A percentile compares a stretch with the other conserved stretches of the same genome.
These are phyloP conservation scores for Scolopax bukidnonensis DNA, from an alignment of 2,797 vertebrate genomes.

Conservation along the genomic window DNA sequence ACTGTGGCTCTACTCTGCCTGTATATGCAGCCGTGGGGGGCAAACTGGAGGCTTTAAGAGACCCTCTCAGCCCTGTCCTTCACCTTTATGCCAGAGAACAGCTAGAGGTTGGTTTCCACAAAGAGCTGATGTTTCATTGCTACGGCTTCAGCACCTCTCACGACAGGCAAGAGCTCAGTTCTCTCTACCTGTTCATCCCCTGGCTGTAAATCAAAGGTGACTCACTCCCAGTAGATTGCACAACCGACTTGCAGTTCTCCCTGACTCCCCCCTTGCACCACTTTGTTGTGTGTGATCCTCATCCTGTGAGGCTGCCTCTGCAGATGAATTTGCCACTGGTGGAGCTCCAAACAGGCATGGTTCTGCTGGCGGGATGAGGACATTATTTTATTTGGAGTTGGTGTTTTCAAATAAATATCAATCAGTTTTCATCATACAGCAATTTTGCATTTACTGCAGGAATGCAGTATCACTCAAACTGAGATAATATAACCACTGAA, in stretches of 20 bases:
- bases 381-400: background rate
- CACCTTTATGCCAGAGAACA: background rate
- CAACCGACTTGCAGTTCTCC: background rate
- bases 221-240: background rate
- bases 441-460: conserved; percentile 20
- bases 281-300: background rate
- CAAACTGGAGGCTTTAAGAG: background rate
- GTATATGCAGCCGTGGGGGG: accelerated
- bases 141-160: background rate
- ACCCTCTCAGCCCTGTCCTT: background rate
- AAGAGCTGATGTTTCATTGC: background rate
- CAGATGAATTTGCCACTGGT: background rate
- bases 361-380: background rate
- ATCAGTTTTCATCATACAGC: background rate
- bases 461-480: conserved; percentile 8
- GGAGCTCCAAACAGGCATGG: background rate
- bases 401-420: conserved; percentile 28
- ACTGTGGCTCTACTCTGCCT: accelerated
- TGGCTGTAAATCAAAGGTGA: background rate
- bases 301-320: background rate
- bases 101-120: background rate
- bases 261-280: background rate
- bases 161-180: background rate
- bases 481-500: conserved; percentile 23
- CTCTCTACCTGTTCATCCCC: background rate